Evolutionary conservation across 2,888 invertebrate species (phyloP).

Genomic region (Oxycera nigricornis): DNA sequence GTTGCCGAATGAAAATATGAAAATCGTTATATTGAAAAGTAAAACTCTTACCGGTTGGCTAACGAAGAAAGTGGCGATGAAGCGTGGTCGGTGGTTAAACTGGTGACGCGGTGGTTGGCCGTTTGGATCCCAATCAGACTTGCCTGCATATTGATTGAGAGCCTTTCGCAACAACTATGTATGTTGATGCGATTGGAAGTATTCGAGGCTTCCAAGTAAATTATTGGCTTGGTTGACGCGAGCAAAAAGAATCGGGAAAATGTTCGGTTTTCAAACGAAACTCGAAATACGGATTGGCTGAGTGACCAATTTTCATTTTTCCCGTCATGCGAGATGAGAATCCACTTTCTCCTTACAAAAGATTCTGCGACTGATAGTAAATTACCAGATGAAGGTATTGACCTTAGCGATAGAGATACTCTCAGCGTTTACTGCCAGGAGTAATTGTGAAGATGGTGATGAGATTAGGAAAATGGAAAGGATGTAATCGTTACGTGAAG

Average conservation of each 20-base stretch:
- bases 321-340: constrained; percentile 15
- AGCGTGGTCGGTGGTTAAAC: constrained; percentile 36
- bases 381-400: background rate
- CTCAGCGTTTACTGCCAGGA: background rate
- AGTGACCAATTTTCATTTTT: constrained; percentile 38
- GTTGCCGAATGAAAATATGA: constrained; percentile 13
- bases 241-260: background rate
- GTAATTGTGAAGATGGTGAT: no score
- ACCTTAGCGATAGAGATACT: background rate
- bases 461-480: no score
- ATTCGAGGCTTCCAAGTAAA: background rate
- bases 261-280: background rate
- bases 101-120: background rate
- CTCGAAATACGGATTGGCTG: constrained; percentile 27
- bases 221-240: background rate
- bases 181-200: background rate
- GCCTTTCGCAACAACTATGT: background rate
- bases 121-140: background rate
- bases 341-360: constrained; percentile 24
- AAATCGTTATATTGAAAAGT: constrained; percentile 33
- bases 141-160: background rate
- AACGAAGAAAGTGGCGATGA: constrained; percentile 35
- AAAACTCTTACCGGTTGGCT: constrained; percentile 40
- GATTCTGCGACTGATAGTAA: background rate
- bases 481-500: no score